Evolutionary conservation across 2,797 vertebrate genomes (phyloP).

Genomic region (Enteromius mattozi): DNA sequence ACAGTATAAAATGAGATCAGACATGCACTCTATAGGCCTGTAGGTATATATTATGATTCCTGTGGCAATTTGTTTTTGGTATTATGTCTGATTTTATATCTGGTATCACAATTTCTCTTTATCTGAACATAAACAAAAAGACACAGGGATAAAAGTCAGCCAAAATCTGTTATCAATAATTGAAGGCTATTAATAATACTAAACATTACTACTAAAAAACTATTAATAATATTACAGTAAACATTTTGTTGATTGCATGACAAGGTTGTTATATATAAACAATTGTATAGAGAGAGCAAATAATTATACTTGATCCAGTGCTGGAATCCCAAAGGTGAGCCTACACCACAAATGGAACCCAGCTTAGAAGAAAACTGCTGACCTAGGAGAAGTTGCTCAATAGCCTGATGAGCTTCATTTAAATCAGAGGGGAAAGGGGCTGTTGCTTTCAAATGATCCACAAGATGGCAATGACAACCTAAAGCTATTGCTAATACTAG

Average conservation of each 20-base stretch:
- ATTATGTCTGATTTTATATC: not conserved
- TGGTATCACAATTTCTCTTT: not conserved
- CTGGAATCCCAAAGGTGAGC: not conserved
- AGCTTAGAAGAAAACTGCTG: not conserved
- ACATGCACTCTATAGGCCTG: not conserved
- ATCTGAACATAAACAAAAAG: not conserved
- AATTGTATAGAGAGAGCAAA: not conserved
- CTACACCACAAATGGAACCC: not conserved
- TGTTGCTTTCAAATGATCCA: constrained; percentile 23
- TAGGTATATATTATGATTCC: not conserved
- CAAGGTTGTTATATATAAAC: not conserved
- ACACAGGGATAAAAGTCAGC: not conserved
- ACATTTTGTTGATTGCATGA: not conserved
- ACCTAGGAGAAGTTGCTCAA: not conserved
- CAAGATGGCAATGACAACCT: constrained; percentile 35
- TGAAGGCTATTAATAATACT: not conserved
- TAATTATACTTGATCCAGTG: not conserved
- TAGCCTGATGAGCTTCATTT: not conserved
- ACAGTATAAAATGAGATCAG: not conserved
- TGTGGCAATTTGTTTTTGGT: not conserved
- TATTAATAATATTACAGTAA: not conserved
- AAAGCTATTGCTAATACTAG: not conserved
- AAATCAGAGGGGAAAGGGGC: not conserved
- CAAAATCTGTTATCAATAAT: not conserved
- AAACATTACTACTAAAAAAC: not conserved